These are phyloP conservation scores for Corvus cornix DNA, from an alignment of 2,113 vertebrate species.

Conservation along the genomic window DNA sequence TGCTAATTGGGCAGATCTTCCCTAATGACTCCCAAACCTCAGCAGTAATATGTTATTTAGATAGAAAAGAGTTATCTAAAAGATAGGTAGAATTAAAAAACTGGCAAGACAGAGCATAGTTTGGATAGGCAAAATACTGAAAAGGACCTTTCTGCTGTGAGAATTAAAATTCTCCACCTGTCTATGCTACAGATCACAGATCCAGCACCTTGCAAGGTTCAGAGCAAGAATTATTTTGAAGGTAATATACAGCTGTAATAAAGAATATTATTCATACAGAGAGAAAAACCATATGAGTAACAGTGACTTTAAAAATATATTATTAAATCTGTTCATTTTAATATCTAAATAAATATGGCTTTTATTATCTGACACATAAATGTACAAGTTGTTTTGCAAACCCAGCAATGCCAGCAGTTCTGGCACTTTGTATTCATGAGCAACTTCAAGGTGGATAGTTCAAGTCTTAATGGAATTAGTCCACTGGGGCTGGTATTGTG, in stretches of 20 bases:
- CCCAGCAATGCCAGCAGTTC: background rate
- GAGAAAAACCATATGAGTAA: background rate
- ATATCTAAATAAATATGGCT: constrained; percentile 22
- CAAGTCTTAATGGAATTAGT: constrained; percentile 65
- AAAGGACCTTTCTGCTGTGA: background rate
- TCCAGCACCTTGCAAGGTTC: background rate
- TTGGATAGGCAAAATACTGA: background rate
- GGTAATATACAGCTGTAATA: background rate
- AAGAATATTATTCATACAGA: background rate
- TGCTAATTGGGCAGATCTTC: constrained; percentile 64
- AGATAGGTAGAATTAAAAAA: constrained; percentile 25
- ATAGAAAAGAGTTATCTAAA: constrained; percentile 50
- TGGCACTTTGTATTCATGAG: constrained; percentile 57
- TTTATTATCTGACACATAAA: constrained; percentile 18
- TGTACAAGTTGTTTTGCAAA: background rate
- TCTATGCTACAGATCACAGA: background rate
- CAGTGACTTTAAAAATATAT: constrained; percentile 5
- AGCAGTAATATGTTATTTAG: constrained; percentile 56
- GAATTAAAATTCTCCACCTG: constrained; percentile 8
- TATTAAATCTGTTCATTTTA: constrained; percentile 27
- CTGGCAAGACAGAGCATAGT: background rate
- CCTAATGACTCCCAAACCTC: constrained; percentile 55
- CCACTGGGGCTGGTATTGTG: constrained; percentile 46
- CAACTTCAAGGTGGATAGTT: constrained; percentile 46
- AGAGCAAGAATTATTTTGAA: background rate